Conservation (phyloP, 2,113 vertebrate species). For the Sinocyclocheilus anophthalmus region DNA sequence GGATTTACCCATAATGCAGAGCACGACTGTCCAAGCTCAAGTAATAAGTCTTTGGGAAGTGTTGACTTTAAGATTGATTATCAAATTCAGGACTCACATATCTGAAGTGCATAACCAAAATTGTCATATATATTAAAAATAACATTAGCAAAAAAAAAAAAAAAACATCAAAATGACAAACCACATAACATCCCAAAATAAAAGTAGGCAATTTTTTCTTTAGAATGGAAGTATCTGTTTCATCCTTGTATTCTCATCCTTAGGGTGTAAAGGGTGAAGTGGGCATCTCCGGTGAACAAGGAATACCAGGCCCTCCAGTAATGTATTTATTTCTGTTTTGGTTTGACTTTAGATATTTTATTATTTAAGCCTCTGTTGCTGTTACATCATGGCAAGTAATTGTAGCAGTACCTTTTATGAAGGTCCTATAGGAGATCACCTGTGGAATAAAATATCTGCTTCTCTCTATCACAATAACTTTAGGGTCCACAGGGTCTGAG, state of each 20-base stretch:
- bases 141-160: neutral
- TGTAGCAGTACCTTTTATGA: neutral
- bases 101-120: slow-evolving; percentile 3
- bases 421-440: neutral
- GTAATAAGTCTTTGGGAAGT: neutral
- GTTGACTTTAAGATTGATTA: neutral
- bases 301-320: slow-evolving; percentile 92
- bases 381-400: slow-evolving; percentile 1
- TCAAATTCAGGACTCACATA: neutral
- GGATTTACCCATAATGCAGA: slow-evolving; percentile 67
- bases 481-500: slow-evolving; percentile 91
- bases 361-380: neutral
- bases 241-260: slow-evolving; percentile 35
- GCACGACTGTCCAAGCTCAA: neutral
- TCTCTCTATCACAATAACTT: slow-evolving; percentile 32
- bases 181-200: neutral
- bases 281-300: slow-evolving; percentile 91
- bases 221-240: neutral
- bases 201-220: neutral
- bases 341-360: slow-evolving; percentile 4
- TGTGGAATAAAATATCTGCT: slow-evolving; percentile 5
- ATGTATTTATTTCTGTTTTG: slow-evolving; percentile 55
- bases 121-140: neutral
- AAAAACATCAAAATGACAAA: neutral
- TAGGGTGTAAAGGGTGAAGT: slow-evolving; percentile 87